These are phyloP conservation scores for Toxostoma redivivum DNA, from an alignment of 2,113 vertebrate species.

Conservation along the genomic window DNA sequence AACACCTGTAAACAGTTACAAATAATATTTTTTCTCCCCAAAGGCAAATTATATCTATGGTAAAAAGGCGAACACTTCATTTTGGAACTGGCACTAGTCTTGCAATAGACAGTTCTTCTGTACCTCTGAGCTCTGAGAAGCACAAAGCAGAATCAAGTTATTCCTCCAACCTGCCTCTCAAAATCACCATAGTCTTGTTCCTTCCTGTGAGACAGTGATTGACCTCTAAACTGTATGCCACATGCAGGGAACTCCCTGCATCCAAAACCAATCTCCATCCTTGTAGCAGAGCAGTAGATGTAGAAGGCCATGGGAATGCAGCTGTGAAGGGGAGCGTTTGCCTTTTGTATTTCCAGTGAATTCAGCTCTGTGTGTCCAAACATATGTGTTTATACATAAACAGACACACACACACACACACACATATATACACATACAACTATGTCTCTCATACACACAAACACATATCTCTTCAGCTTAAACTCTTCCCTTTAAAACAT, in stretches of 20 bases:
- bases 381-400: background rate
- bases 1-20: background rate
- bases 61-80: background rate
- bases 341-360: background rate
- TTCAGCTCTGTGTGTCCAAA: background rate
- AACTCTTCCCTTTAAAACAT: background rate
- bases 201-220: background rate
- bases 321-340: background rate
- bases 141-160: background rate
- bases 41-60: background rate
- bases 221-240: background rate
- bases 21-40: background rate
- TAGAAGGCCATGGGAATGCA: background rate
- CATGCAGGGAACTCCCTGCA: background rate
- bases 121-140: background rate
- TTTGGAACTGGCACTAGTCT: background rate
- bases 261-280: background rate
- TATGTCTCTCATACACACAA: background rate
- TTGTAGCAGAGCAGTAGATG: rapidly evolving
- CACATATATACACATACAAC: background rate
- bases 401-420: background rate
- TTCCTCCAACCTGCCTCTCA: background rate
- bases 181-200: background rate
- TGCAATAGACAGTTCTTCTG: background rate
- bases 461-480: background rate